phyloP scores from a whole-genome alignment of 2,888 invertebrate species.

The Drosophila barbarae region DNA sequence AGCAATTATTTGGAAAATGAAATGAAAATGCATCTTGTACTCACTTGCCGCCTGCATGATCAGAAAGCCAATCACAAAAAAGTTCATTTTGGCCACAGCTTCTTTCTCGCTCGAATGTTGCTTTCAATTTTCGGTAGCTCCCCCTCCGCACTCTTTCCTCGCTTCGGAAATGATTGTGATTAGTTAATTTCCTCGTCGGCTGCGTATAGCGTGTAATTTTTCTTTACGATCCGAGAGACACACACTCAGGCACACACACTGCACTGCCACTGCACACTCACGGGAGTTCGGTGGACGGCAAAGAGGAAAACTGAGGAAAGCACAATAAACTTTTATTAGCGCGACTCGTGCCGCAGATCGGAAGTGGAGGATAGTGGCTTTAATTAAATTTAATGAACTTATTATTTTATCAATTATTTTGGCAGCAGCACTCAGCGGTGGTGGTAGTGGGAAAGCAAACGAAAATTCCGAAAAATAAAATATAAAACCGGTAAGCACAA shows the following conservation, averaged over 20 bases:
- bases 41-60: constrained; percentile 78
- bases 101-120: constrained; percentile 37
- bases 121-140: constrained; percentile 20
- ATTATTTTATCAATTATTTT: constrained; percentile 48
- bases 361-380: constrained; percentile 59
- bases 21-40: constrained; percentile 49
- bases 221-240: constrained; percentile 22
- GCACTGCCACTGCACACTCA: constrained; percentile 37
- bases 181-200: constrained; percentile 47
- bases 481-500: constrained; percentile 64
- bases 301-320: constrained; percentile 27
- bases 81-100: constrained; percentile 68
- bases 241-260: constrained; percentile 9
- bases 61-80: constrained; percentile 77
- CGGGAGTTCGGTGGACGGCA: constrained; percentile 22
- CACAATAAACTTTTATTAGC: constrained; percentile 41
- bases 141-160: constrained; percentile 2
- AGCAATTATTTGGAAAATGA: constrained; percentile 19
- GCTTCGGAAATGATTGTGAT: constrained; percentile 33
- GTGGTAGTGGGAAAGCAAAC: constrained; percentile 35
- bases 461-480: constrained; percentile 26
- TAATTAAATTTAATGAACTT: constrained; percentile 70
- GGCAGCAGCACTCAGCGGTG: constrained; percentile 2
- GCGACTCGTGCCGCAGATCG: constrained; percentile 51
- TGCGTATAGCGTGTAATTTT: constrained; percentile 44